Evolutionary conservation across 2,888 invertebrate genomes (phyloP).

Genomic region (Scaptomyza reducta): DNA sequence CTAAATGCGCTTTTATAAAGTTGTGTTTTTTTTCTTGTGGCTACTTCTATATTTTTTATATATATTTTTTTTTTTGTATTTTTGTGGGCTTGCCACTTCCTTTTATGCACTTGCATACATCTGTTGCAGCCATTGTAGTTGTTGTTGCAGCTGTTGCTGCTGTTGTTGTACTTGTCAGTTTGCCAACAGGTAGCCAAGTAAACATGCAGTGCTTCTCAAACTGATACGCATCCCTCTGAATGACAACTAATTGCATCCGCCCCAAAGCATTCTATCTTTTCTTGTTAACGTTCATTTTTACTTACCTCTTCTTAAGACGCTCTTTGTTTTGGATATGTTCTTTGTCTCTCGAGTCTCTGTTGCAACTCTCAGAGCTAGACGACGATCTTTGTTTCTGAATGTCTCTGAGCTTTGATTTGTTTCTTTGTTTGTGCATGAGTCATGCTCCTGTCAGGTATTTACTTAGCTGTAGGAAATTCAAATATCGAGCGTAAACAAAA

Average conservation of each 20-base stretch:
- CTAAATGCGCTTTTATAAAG: slow-evolving; percentile 73
- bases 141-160: slow-evolving; percentile 32
- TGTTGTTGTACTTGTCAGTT: slow-evolving; percentile 32
- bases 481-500: neutral
- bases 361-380: neutral
- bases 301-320: neutral
- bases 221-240: slow-evolving; percentile 28
- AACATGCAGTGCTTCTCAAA: slow-evolving; percentile 31
- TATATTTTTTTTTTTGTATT: slow-evolving; percentile 7
- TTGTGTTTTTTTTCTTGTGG: slow-evolving; percentile 40
- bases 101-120: slow-evolving; percentile 54
- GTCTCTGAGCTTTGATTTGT: slow-evolving; percentile 22
- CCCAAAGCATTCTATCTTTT: slow-evolving; percentile 10
- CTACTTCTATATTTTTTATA: slow-evolving; percentile 19
- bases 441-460: slow-evolving; percentile 27
- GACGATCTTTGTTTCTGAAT: slow-evolving; percentile 22
- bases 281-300: neutral
- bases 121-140: slow-evolving; percentile 19
- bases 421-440: slow-evolving; percentile 7
- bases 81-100: slow-evolving; percentile 63
- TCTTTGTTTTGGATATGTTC: neutral
- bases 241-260: slow-evolving; percentile 41
- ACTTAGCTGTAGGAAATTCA: neutral
- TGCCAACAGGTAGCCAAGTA: slow-evolving; percentile 63
- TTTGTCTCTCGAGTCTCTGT: slow-evolving; percentile 19